Evolutionary conservation across 1,140 invertebrate genomes (phyloP), one percentile per base, ranked within the genome.

Genomic region (Anoplolepis gracilipes): DNA sequence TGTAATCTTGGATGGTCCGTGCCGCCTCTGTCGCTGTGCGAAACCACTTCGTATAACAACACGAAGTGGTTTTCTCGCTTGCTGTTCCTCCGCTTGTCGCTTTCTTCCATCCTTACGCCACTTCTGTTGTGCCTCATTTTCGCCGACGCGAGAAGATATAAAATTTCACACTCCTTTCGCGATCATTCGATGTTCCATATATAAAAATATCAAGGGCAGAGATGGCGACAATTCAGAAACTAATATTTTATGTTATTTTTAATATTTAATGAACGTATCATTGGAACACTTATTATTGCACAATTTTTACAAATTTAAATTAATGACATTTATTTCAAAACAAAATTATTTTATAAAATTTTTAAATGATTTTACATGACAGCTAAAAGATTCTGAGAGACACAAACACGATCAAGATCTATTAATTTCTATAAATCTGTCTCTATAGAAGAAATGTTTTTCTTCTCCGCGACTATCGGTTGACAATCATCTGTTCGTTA

Each of bases 1-100:
- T 91, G 92, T 90, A 91, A 93, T 92, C 78, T 91, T 91, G 90
- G 93, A 91, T 92, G 89, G 91, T 85, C 86, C 82, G 86, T 67
- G 57, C 67, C 69, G 75, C 64, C 65, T 76, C 49, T 62, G 36
- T 30, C 86, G 69, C 70, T 53, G 85, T 73, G 72, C 87, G 89
- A 90, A 90, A 90, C 88, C 85, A 90, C 82, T 88, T 89, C 84
- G 82, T 85, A 86, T 85, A 85, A 91, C 91, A 84, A 89, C 85
- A 85, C 84, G 70, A 73, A 73, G 53, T 73, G 53, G 70, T 75
- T 42, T 73, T 69, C 67, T 72, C 59, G 16, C 30, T 73, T 49
- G 55, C 70, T 75, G 22, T 57, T 25, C 42, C 33, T 78, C 53
- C 61, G 16, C 36, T 49, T 30, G n/a, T 61, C 46, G 64, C 70